phyloP scores from a whole-genome alignment of 2,113 vertebrate genomes.

The Cacatua alba region DNA sequence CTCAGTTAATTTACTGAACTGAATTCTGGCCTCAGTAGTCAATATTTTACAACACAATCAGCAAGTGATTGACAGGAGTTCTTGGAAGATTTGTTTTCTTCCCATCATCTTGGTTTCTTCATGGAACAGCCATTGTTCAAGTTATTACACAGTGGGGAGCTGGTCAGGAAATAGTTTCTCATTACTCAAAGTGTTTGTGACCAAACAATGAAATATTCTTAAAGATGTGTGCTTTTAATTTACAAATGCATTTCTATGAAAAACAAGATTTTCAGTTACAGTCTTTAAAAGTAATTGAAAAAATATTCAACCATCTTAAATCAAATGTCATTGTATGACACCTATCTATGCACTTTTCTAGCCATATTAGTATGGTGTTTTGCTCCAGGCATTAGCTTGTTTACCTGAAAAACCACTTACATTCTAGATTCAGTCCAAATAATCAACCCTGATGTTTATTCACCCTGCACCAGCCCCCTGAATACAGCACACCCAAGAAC shows the following conservation, averaged over 20 bases:
- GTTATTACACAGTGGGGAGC: background rate
- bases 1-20: background rate
- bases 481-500: background rate
- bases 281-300: background rate
- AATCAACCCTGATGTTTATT: background rate
- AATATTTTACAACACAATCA: background rate
- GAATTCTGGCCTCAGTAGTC: background rate
- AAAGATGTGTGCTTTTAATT: slow-evolving; percentile 12
- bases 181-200: background rate
- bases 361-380: background rate
- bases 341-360: background rate
- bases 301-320: background rate
- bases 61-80: background rate
- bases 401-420: background rate
- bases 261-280: background rate
- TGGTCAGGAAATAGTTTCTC: background rate
- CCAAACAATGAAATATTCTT: background rate
- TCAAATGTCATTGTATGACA: background rate
- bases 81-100: background rate
- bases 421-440: background rate
- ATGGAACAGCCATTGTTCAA: background rate
- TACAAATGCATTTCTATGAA: background rate
- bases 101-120: background rate
- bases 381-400: background rate
- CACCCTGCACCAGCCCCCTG: background rate